Evolutionary conservation across 2,888 invertebrate genomes (phyloP), one percentile per base, ranked within the genome.

Genomic region (Xanthia togata): DNA sequence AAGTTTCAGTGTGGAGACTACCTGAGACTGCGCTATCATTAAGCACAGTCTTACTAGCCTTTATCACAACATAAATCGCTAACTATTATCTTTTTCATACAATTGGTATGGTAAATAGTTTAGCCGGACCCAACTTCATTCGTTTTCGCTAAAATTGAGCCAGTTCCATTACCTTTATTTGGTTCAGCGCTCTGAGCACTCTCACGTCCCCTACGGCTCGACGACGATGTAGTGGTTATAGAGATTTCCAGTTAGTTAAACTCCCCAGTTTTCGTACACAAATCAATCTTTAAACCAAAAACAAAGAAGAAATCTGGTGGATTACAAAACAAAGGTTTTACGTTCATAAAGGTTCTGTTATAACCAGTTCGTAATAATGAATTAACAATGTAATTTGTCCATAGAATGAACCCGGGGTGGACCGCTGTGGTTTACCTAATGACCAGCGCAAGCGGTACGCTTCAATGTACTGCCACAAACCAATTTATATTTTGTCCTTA

Each of bases 351-450:
- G 75, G 78, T 70, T 83, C 73, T 84, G 84, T 86, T 85, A 83
- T 88, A 83, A 82, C 75, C 76, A 70, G 81, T 79, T 85, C 73
- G 74, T 85, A 87, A 89, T 90, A 90, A 92, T 91, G 89, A 91
- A 92, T 91, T 87, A 90, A 89, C 89, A 88, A 90, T 89, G 90
- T 91, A 92, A 92, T 93, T 93, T 91, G 89, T 89, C 73, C 79
- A 88, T 90, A 89, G 87, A 88, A 90, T 84, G 84, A 84, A 81
- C 73, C 72, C 71, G 74, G 86, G 78, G 78, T 81, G 68, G 83
- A 83, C 86, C 86, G 89, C 77, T 84, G 92, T 87, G 92, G 91
- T 89, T 75, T 77, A 83, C 89, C 88, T 92, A 92, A 92, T 89
- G 92, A 89, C 89, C 89, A 78, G 81, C 88, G 83, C 88, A 84